Percentiles rank a stretch among this genome's conserved stretches.
Evolutionary conservation across 53 echinoderm and acorn worm genomes (phyloP).

Genomic region (Stichopus horrens): DNA sequence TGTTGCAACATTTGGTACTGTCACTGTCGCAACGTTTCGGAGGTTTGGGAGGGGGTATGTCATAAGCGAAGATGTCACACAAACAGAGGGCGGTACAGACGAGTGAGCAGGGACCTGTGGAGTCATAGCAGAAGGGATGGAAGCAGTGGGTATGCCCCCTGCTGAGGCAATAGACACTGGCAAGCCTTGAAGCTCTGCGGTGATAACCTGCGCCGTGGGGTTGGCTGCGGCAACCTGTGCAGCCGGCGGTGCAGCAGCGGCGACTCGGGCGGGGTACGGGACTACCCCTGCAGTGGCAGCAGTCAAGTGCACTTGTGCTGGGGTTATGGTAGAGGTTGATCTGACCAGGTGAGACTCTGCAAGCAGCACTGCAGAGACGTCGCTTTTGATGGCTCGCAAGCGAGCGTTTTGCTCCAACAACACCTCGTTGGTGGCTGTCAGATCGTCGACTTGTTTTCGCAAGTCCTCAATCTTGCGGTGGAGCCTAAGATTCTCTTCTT

Average conservation of each 20-base stretch:
- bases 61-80: slow-evolving; percentile 87
- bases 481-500: slow-evolving; percentile 84
- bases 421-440: slow-evolving; percentile 94
- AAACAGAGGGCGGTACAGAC: slow-evolving; percentile 57
- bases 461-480: slow-evolving; percentile 81
- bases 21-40: slow-evolving; percentile 31
- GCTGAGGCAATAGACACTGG: slow-evolving; percentile 64
- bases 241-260: slow-evolving; percentile 59
- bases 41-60: slow-evolving; percentile 88
- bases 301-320: slow-evolving; percentile 68
- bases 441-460: slow-evolving; percentile 87
- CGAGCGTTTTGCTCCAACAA: slow-evolving; percentile 98
- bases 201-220: slow-evolving; percentile 60
- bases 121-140: slow-evolving; percentile 66
- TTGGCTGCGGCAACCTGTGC: slow-evolving; percentile 59
- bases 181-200: slow-evolving; percentile 61
- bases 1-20: slow-evolving; percentile 40
- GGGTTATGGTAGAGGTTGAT: slow-evolving; percentile 72
- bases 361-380: slow-evolving; percentile 70
- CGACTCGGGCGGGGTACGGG: slow-evolving; percentile 59
- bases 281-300: slow-evolving; percentile 60
- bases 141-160: slow-evolving; percentile 62
- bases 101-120: slow-evolving; percentile 67
- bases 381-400: slow-evolving; percentile 71
- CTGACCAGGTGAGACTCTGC: slow-evolving; percentile 88